Conservation (phyloP, 2,113 vertebrate species). For the Cygnus buccinator region DNA sequence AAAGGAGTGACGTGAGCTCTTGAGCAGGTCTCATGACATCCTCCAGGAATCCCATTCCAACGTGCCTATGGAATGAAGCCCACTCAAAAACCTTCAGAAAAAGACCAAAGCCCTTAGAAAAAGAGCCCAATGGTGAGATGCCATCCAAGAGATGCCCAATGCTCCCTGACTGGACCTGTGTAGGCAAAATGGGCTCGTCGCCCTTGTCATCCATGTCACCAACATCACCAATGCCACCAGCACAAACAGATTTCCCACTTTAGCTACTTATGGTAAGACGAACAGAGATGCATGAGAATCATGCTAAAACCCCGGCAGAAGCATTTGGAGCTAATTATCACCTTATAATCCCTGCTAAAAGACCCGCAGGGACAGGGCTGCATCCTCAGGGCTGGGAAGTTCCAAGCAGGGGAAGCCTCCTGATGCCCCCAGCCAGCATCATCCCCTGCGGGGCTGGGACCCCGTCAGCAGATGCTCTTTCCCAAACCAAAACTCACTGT, state of each 20-base stretch:
- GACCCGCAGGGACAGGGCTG: not conserved
- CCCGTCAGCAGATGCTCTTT: not conserved
- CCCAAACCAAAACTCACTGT: not conserved
- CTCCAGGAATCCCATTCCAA: not conserved
- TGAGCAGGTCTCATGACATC: accelerated
- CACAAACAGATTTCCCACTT: not conserved
- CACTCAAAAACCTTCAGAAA: not conserved
- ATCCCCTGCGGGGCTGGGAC: accelerated
- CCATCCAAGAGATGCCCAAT: not conserved
- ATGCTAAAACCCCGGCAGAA: not conserved
- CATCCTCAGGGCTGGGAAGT: accelerated
- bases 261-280: not conserved
- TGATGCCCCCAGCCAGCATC: not conserved
- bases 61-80: accelerated
- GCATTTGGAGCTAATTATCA: not conserved
- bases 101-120: not conserved
- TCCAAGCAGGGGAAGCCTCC: not conserved
- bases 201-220: not conserved
- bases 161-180: not conserved
- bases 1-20: not conserved
- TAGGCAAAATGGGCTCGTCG: not conserved
- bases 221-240: accelerated
- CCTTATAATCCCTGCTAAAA: not conserved
- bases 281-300: not conserved
- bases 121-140: accelerated